Conservation (phyloP, 2,113 vertebrate species). For the Pseudopipra pipra region DNA sequence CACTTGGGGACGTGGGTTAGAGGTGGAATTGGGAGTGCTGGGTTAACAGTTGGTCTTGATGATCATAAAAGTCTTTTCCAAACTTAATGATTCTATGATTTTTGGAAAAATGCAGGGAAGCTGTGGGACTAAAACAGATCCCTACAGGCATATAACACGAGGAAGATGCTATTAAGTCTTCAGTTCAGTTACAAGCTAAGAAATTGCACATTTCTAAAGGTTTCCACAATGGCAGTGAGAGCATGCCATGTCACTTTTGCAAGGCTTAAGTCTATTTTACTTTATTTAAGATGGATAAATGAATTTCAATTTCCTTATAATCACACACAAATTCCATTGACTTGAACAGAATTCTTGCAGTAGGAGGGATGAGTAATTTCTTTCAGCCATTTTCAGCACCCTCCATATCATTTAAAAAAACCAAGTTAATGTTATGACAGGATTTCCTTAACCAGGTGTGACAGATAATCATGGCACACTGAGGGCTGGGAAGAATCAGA, state of each 20-base stretch:
- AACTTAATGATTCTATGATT: background rate
- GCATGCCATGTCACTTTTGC: background rate
- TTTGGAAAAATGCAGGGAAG: background rate
- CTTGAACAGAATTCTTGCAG: background rate
- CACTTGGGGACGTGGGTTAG: background rate
- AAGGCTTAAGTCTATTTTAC: background rate
- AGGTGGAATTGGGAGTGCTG: background rate
- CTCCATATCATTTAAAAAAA: background rate
- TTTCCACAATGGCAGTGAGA: background rate
- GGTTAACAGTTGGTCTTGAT: background rate
- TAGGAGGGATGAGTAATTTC: background rate
- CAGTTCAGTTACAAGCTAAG: background rate
- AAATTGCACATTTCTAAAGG: background rate
- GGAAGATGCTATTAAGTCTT: background rate
- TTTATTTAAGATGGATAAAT: background rate
- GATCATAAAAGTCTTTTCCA: background rate
- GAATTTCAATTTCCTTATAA: background rate
- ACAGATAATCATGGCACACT: background rate
- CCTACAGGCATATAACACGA: background rate
- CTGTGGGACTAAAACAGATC: background rate
- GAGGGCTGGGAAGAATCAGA: background rate
- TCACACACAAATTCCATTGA: background rate
- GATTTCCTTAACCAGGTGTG: background rate
- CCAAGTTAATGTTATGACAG: background rate
- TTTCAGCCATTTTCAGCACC: background rate